phyloP scores from a whole-genome alignment of 2,888 invertebrate species.

The Leistus spinibarbis region DNA sequence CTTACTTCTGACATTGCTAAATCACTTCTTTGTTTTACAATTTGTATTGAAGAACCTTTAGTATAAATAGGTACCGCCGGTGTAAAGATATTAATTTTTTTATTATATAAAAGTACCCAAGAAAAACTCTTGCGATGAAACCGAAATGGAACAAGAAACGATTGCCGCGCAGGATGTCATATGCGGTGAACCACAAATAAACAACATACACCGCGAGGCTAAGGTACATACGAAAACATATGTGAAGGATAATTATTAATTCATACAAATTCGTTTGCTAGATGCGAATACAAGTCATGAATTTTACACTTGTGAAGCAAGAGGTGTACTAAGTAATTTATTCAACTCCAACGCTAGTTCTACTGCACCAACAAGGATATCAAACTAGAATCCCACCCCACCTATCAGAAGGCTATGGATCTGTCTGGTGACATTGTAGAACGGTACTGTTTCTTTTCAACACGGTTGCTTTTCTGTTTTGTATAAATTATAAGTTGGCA shows the following conservation, averaged over 20 bases:
- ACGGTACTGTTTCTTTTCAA: not conserved
- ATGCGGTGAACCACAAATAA: not conserved
- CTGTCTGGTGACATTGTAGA: not conserved
- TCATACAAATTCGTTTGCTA: conserved; percentile 21
- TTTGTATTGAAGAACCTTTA: too few relatives aligned
- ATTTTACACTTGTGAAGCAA: conserved; percentile 16
- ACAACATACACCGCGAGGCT: not conserved
- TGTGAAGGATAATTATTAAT: conserved; percentile 17
- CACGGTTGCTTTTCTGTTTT: too few relatives aligned
- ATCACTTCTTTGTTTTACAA: too few relatives aligned
- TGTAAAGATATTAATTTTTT: too few relatives aligned
- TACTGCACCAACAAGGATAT: not conserved
- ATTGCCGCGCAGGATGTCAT: not conserved
- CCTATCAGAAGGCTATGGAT: not conserved
- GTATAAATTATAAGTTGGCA: too few relatives aligned
- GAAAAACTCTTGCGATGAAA: not conserved
- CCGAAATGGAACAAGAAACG: not conserved
- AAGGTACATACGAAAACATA: not conserved
- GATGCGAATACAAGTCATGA: conserved; percentile 26
- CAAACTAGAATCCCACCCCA: not conserved
- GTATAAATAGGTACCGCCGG: too few relatives aligned
- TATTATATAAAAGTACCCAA: not conserved
- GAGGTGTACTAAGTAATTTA: conserved; percentile 17
- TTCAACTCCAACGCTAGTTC: not conserved
- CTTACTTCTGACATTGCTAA: too few relatives aligned